phyloP scores from a whole-genome alignment of 2,113 vertebrate species.

The Sisor rabdophorus region DNA sequence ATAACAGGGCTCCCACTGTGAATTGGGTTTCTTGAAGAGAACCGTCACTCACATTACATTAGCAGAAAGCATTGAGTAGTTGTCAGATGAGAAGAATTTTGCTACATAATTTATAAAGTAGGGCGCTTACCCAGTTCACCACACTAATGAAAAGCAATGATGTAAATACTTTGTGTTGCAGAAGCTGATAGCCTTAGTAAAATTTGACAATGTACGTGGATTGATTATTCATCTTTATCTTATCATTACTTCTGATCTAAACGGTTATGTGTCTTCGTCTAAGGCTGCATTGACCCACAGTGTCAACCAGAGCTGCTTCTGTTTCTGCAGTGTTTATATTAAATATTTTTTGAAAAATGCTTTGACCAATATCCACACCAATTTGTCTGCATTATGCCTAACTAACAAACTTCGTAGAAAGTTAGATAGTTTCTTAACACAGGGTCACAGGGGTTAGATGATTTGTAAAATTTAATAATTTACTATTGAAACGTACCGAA shows the following conservation, averaged over 20 bases:
- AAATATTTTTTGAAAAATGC: no score
- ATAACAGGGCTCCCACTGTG: conserved; percentile 6
- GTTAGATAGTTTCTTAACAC: no score
- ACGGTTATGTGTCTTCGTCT: not conserved
- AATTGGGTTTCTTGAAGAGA: conserved; percentile 26
- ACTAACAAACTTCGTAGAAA: no score
- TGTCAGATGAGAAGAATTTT: conserved; percentile 47
- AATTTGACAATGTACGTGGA: conserved; percentile 10
- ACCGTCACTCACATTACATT: conserved; percentile 35
- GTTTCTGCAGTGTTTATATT: not conserved
- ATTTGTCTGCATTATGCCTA: no score
- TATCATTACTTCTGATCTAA: not conserved
- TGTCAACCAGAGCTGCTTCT: not conserved
- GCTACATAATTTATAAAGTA: conserved; percentile 63
- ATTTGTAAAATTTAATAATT: no score
- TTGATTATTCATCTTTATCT: not conserved
- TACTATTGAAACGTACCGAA: no score
- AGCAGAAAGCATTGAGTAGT: conserved; percentile 44
- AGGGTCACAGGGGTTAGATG: no score
- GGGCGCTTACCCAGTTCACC: conserved; percentile 54
- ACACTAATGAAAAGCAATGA: conserved; percentile 56
- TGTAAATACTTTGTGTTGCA: conserved; percentile 34
- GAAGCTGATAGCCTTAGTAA: not conserved
- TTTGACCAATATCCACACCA: no score
- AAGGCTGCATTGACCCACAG: not conserved